A percentile compares a stretch with the other conserved stretches of the same genome.
Conservation (phyloP, 1,140 invertebrate species). For the Lucilia cuprina region DNA sequence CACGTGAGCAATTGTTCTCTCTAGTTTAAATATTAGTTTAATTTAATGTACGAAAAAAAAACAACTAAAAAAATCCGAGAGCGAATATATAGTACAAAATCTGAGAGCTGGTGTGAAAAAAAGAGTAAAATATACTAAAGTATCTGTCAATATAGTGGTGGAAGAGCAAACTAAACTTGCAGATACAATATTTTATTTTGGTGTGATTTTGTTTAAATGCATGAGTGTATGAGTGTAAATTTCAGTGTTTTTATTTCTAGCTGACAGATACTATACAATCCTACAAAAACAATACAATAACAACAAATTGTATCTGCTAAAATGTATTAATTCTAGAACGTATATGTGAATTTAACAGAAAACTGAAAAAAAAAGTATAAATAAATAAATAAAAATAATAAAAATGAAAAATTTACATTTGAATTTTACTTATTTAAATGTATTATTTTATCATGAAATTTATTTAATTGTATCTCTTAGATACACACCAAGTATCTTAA, state of each 20-base stretch:
- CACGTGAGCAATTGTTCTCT: constrained; percentile 24
- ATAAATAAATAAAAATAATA: background rate
- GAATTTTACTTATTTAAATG: no score
- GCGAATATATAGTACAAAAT: background rate
- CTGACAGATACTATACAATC: background rate
- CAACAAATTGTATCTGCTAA: background rate
- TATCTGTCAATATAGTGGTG: no score
- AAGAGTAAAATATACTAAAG: background rate
- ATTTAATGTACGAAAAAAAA: background rate
- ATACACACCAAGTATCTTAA: background rate
- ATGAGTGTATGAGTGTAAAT: no score
- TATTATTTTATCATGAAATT: background rate
- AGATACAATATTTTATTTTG: background rate
- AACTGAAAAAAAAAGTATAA: background rate
- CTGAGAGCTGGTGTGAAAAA: background rate
- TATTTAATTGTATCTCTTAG: constrained; percentile 5
- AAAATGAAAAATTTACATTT: background rate
- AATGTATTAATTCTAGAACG: background rate
- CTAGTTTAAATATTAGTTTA: background rate
- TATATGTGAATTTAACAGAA: background rate
- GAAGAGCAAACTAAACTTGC: background rate
- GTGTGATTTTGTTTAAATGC: background rate
- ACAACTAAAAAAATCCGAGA: background rate
- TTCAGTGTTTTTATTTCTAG: background rate
- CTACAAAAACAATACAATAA: background rate